Base-by-base conservation (phyloP, 2,888 invertebrate species). In the Aspidiotus destructor region DNA sequence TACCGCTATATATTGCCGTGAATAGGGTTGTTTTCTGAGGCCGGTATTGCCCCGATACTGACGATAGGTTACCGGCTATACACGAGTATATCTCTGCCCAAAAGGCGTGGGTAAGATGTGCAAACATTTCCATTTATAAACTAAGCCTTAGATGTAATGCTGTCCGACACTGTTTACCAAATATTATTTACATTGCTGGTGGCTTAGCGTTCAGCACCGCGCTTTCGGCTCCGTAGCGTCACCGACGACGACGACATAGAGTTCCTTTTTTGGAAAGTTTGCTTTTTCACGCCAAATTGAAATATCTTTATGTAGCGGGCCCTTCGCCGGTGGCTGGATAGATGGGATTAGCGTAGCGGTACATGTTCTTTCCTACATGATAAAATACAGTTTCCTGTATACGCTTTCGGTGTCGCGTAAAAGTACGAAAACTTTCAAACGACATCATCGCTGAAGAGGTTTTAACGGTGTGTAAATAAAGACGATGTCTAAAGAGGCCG, bases 91-190 rank as follows among this genome's bases (percentile, higher is more conserved):
- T 28, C 28, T 28, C 28, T 28, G 28, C 28, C 28, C 28, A 28
- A 28, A 28, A 28, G 28, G 28, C 28, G 28, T 28, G 28, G 54
- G 63, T 60, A 60, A 67, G 67, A 60, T 67, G 57, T 67, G 67
- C 60, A 67, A 67, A 67, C 67, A 67, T 67, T 60, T 67, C 67
- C 67, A 42, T 44, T 67, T 67, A 67, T 67, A 58, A 67, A 67
- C 67, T 67, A 67, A 67, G 67, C 67, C 67, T 58, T 67, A 67
- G 67, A 57, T 67, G 42, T 58, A 67, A 67, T 60, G 58, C 60
- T 60, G 67, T 67, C 67, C 67, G 41, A 67, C 67, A 67, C 60
- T 58, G 67, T 67, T 67, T 67, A 67, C 67, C 55, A 60, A 67
- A 67, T 67, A 67, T 67, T 67, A 67, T 67, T 67, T 67, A 67